phyloP scores from a whole-genome alignment of 2,888 invertebrate genomes.

The Melieria omissa region DNA sequence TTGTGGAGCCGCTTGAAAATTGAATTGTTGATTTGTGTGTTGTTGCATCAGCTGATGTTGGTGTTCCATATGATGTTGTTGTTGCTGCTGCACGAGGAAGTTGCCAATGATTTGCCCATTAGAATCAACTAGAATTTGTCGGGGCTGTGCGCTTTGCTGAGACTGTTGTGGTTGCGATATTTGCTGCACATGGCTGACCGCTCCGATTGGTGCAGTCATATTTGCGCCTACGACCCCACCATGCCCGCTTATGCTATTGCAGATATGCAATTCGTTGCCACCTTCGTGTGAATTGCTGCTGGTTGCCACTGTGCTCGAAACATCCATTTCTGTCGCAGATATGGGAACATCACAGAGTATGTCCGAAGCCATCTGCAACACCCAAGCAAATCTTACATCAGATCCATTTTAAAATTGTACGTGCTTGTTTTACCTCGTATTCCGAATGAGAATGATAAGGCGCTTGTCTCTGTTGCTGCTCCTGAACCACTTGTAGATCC shows the following conservation, averaged over 20 bases:
- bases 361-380: slow-evolving; percentile 66
- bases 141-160: slow-evolving; percentile 47
- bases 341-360: slow-evolving; percentile 73
- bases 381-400: slow-evolving; percentile 42
- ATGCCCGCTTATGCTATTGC: slow-evolving; percentile 52
- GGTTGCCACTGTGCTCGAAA: slow-evolving; percentile 70
- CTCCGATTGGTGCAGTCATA: slow-evolving; percentile 21
- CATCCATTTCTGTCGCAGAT: slow-evolving; percentile 72
- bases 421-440: slow-evolving; percentile 50
- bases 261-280: slow-evolving; percentile 57
- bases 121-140: slow-evolving; percentile 62
- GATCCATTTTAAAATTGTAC: not conserved
- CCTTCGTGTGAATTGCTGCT: slow-evolving; percentile 64
- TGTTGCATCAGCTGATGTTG: slow-evolving; percentile 48
- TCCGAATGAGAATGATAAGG: slow-evolving; percentile 51
- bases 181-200: slow-evolving; percentile 37
- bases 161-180: slow-evolving; percentile 40
- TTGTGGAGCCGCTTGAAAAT: slow-evolving; percentile 43
- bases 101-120: slow-evolving; percentile 65
- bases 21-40: slow-evolving; percentile 38
- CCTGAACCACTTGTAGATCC: slow-evolving; percentile 30
- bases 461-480: slow-evolving; percentile 47
- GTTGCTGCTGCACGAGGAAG: slow-evolving; percentile 54
- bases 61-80: slow-evolving; percentile 43
- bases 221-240: slow-evolving; percentile 24